A percentile compares a stretch with the other conserved stretches of the same genome.
These are phyloP conservation scores for Drosophila auraria DNA, from an alignment of 1,140 invertebrate genomes.

Conservation along the genomic window DNA sequence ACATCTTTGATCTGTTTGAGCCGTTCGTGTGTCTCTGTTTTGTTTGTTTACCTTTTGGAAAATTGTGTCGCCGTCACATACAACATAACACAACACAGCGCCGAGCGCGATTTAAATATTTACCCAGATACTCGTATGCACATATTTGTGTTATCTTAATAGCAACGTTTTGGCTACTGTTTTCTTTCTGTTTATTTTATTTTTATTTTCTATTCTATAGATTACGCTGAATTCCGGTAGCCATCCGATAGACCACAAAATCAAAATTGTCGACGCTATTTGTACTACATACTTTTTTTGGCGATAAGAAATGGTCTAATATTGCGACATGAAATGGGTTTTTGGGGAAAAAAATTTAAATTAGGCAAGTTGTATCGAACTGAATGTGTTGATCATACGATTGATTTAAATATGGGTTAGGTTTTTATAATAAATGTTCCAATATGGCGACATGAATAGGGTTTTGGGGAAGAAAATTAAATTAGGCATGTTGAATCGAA, in stretches of 20 bases:
- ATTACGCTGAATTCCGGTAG: conserved; percentile 76
- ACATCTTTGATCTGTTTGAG: conserved; percentile 58
- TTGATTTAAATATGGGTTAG: neutral
- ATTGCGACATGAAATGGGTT: conserved; percentile 2
- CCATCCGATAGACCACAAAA: conserved; percentile 45
- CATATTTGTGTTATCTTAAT: conserved; percentile 68
- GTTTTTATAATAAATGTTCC: conserved; percentile 23
- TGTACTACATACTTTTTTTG: conserved; percentile 32
- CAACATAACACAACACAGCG: conserved; percentile 19
- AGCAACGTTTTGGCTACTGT: conserved; percentile 74
- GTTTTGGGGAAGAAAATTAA: too few species aligned
- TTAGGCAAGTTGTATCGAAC: conserved; percentile 2
- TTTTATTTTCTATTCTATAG: conserved; percentile 46
- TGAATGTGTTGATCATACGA: neutral
- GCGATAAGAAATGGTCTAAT: conserved; percentile 36
- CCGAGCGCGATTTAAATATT: conserved; percentile 70
- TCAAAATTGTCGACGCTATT: conserved; percentile 42
- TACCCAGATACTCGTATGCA: conserved; percentile 66
- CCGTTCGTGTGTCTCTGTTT: conserved; percentile 32
- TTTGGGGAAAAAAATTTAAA: conserved; percentile 17
- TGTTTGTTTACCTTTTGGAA: conserved; percentile 37
- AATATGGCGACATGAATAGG: conserved; percentile 6
- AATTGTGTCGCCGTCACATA: conserved; percentile 54
- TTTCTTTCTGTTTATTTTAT: conserved; percentile 53
- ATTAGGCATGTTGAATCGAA: too few species aligned